A percentile compares a stretch with the other conserved stretches of the same genome.
Conservation (phyloP, 2,888 invertebrate genomes). For the Amphiduros pacificus region DNA sequence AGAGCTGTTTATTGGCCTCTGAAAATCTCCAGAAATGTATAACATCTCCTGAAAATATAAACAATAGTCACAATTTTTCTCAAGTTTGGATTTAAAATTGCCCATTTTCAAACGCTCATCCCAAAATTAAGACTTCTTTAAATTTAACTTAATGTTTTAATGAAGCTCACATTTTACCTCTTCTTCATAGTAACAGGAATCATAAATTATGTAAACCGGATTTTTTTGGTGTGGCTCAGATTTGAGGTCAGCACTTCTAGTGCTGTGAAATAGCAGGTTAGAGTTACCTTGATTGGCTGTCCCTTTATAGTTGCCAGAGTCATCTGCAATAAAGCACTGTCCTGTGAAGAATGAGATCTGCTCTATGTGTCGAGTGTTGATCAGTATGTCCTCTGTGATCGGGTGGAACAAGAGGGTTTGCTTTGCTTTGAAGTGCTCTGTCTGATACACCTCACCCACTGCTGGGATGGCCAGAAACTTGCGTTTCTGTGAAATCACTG, state of each 20-base stretch:
- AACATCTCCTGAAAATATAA: constrained; percentile 42
- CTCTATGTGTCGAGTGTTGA: constrained; percentile 8
- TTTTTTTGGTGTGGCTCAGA: no score
- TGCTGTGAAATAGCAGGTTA: no score
- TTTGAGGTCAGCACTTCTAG: no score
- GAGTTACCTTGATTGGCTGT: no score
- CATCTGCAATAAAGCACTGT: constrained; percentile 11
- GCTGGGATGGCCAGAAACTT: constrained; percentile 9
- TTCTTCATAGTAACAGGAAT: no score
- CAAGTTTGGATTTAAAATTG: background rate
- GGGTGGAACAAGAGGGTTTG: constrained; percentile 14
- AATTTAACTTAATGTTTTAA: background rate
- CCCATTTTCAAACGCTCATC: background rate
- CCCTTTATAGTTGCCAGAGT: constrained; percentile 12
- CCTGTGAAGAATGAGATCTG: constrained; percentile 16
- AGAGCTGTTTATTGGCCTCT: constrained; percentile 38
- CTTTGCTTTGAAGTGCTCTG: constrained; percentile 6
- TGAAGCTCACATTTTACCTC: background rate
- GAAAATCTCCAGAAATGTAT: constrained; percentile 54
- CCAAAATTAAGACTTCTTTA: background rate
- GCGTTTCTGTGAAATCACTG: background rate
- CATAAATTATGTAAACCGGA: background rate
- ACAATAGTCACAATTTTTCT: background rate
- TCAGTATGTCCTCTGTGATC: constrained; percentile 10
- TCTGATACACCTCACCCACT: constrained; percentile 8